Base-by-base conservation (phyloP, 2,888 invertebrate species). In the Acutogordius australiensis region DNA sequence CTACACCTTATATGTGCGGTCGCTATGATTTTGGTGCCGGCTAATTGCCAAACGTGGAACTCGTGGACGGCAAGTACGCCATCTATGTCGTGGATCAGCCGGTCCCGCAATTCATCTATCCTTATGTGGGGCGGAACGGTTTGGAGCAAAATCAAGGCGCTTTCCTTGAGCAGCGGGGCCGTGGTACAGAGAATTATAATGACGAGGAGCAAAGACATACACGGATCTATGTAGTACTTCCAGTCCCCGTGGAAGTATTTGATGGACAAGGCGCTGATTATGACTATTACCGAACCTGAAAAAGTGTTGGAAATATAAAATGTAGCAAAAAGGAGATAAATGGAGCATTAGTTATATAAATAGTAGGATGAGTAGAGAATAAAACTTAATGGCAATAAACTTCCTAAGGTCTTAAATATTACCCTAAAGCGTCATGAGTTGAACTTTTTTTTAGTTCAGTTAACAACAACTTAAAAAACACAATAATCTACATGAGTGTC, bases 51-150 rank as follows among this genome's bases (percentile, higher is more conserved):
- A 1, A 73, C 67, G 64, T 73, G 71, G 63, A 75, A 69, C 62
- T 74, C 73, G 63, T 72, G 71, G 1, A 75, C 68, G 2, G 68
- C 70, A 58, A 69, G 63, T 28, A 75, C 67, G 23, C 74, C 73
- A n/a, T 68, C 67, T 58, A 73, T 67, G 71, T 72, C 63, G 1
- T 66, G 64, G 2, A 60, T 23, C 30, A 61, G 45, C 2, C 62
- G 62, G 18, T 57, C 44, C 51, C 66, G 65, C 2, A 69, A 56
- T 18, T 67, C 67, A n/a, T 70, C 67, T 21, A 74, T 69, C 74
- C 86, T 83, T 68, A 94, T 87, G 72, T 91, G 90, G 21, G 87
- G 87, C 59, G 97, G 97, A 62, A 91, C 90, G n/a, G 91, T 90
- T 74, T 97, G 94, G 59, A 97, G 76, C 62, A 94, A 74, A 68